A percentile compares a stretch with the other conserved stretches of the same genome.
Evolutionary conservation across 2,797 vertebrate genomes (phyloP).

Genomic region (Lithobates pipiens): DNA sequence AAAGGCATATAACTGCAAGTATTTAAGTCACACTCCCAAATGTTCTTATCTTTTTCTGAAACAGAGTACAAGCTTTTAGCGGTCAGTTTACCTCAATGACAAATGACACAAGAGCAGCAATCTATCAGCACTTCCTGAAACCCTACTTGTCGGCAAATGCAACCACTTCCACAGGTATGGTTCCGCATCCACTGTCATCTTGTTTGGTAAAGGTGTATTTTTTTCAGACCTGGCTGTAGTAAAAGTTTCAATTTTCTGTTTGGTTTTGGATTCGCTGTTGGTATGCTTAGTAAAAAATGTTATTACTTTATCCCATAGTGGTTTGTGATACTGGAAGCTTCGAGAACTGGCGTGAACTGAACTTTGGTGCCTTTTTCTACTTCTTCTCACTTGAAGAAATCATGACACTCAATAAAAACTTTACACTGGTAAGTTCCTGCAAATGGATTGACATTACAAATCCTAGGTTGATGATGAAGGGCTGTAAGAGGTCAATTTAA

Average conservation of each 20-base stretch:
- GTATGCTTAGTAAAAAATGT: background rate
- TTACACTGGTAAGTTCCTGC: background rate
- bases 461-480: background rate
- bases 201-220: background rate
- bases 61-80: conserved; percentile 8
- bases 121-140: conserved; percentile 35
- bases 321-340: background rate
- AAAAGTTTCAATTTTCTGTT: background rate
- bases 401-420: background rate
- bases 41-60: background rate
- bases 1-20: too few relatives aligned
- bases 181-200: background rate
- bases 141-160: background rate
- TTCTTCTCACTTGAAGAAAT: background rate
- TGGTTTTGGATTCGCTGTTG: background rate
- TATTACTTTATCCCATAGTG: background rate
- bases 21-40: too few relatives aligned
- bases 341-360: background rate
- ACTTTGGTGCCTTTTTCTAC: conserved; percentile 9
- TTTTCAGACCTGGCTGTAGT: background rate
- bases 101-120: background rate
- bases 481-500: too few relatives aligned
- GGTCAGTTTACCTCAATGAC: background rate
- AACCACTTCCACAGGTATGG: conserved; percentile 1
- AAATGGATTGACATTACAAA: background rate